Conservation (phyloP, 53 echinoderm and acorn worm species). For the Echinarachnius parma region DNA sequence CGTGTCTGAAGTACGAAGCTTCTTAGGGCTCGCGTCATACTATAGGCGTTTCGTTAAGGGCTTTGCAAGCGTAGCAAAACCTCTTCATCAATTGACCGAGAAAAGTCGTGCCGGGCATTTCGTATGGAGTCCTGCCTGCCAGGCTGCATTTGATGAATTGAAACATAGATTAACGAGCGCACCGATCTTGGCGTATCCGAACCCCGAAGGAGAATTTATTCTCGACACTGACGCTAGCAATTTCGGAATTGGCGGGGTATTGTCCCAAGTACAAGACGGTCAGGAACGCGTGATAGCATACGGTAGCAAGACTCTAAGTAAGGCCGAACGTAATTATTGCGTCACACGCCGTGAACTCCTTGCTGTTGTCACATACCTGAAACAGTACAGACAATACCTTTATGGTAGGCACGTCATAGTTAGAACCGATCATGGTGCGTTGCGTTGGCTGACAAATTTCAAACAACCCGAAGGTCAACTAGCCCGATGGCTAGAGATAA, state of each 20-base stretch:
- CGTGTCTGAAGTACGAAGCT: constrained; percentile 44
- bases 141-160: constrained; percentile 27
- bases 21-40: constrained; percentile 49
- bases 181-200: constrained; percentile 44
- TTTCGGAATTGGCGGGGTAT: constrained; percentile 41
- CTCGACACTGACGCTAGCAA: constrained; percentile 55
- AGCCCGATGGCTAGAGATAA: constrained; percentile 36
- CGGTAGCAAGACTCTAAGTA: constrained; percentile 43
- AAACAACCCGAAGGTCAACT: constrained; percentile 52
- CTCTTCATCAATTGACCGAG: constrained; percentile 49
- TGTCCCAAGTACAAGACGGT: constrained; percentile 50
- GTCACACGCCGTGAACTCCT: constrained; percentile 49
- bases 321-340: constrained; percentile 54
- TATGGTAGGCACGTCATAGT: constrained; percentile 33
- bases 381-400: constrained; percentile 32
- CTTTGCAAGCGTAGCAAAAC: constrained; percentile 42
- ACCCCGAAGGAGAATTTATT: constrained; percentile 28
- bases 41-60: constrained; percentile 44
- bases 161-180: constrained; percentile 33
- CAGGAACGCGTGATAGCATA: constrained; percentile 45
- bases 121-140: constrained; percentile 29
- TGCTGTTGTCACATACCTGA: constrained; percentile 28
- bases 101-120: constrained; percentile 18
- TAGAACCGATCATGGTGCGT: constrained; percentile 47
- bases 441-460: constrained; percentile 47